Evolutionary conservation across 2,113 vertebrate species (phyloP), one percentile per base, ranked within the genome.

Genomic region (Cinclus cinclus): DNA sequence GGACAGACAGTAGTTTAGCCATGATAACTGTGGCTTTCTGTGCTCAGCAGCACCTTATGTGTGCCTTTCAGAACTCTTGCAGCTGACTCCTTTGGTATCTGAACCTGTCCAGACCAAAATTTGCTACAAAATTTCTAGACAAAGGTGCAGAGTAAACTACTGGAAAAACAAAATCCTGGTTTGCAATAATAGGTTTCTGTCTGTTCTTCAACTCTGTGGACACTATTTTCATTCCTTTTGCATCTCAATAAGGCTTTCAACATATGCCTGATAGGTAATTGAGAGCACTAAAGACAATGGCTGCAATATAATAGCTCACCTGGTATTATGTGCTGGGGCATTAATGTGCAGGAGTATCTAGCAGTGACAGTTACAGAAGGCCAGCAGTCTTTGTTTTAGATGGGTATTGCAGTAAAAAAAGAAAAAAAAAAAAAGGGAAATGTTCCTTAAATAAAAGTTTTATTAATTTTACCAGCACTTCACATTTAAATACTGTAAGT

Each of bases 331-430:
- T 65, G 42, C 52, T 89, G 33, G 15, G 39, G 42, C 27, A 85
- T 83, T 83, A 55, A 37, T 85, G 13, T 59, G 63, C 46, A 90
- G 79, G 42, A 82, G 28, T 69, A 62, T 27, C 49, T 69, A 33
- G 24, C 39, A 65, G 30, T 59, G 77, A 58, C 25, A 91, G 35
- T 41, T 78, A 67, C 42, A 79, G 67, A 65, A 90, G 35, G 13
- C 33, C 70, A 88, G 30, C 24, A 58, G 24, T 42, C 63, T 50
- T 58, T 70, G 19, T 22, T 90, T 86, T 60, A 90, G 41, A 75
- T 81, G 62, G 59, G 91, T 92, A 77, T 21, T 59, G 25, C 52
- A 70, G 22, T 63, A 81, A 93, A 93, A 94, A 95, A 64, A 59
- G n/a, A 37, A 8, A 37, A 37, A 37, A 37, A 37, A 37, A 37